Conservation (phyloP, 1,140 invertebrate genomes). For the Cataglyphis hispanica region DNA sequence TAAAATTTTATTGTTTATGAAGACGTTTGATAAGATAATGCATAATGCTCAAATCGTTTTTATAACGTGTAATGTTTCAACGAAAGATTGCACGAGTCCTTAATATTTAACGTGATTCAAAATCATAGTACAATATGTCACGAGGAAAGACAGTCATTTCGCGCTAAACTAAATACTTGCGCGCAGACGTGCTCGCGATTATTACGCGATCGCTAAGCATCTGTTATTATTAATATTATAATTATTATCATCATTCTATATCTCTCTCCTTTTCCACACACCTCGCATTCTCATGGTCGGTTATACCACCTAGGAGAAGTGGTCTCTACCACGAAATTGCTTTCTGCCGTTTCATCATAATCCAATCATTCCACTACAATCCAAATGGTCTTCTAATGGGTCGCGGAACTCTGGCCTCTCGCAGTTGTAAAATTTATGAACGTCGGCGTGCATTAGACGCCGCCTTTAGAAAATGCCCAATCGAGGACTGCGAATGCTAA, state of each 20-base stretch:
- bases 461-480: constrained; percentile 60
- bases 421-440: constrained; percentile 75
- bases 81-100: background rate
- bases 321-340: constrained; percentile 73
- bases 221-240: constrained; percentile 50
- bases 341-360: constrained; percentile 78
- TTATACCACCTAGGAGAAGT: constrained; percentile 64
- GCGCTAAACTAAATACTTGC: constrained; percentile 5
- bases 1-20: constrained; percentile 16
- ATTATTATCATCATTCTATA: constrained; percentile 29
- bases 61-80: background rate
- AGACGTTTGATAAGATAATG: background rate
- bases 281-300: constrained; percentile 59
- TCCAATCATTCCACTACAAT: constrained; percentile 74
- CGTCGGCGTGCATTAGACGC: constrained; percentile 47
- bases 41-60: background rate
- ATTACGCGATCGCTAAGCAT: constrained; percentile 30
- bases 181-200: constrained; percentile 7
- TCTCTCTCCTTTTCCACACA: background rate
- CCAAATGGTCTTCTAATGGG: constrained; percentile 74
- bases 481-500: constrained; percentile 61
- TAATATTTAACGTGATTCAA: constrained; percentile 36
- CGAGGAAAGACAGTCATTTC: constrained; percentile 47
- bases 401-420: constrained; percentile 68
- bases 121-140: constrained; percentile 8